Percentiles rank a stretch among this genome's conserved stretches.
These are phyloP conservation scores for Cremastinae sp. DNA, from an alignment of 2,888 invertebrate genomes.

Conservation along the genomic window DNA sequence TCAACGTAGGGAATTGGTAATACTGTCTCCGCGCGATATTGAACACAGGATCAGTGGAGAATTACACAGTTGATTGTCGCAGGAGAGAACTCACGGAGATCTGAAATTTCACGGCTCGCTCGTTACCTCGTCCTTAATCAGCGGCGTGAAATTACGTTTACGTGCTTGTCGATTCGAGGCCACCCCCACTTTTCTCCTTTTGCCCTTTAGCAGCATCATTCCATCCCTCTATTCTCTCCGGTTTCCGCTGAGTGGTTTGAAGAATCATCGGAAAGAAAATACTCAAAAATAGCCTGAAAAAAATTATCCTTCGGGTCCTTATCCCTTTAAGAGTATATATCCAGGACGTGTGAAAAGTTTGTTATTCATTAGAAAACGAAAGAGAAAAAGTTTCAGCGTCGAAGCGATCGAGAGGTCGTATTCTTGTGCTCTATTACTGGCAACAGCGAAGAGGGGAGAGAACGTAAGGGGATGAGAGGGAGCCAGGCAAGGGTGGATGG, in stretches of 20 bases:
- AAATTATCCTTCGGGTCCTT: too few relatives aligned
- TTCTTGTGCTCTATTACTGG: slow-evolving; percentile 65
- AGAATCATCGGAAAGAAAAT: not conserved
- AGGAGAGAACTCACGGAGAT: slow-evolving; percentile 41
- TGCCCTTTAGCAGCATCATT: not conserved
- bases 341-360: slow-evolving; percentile 25
- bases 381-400: slow-evolving; percentile 3
- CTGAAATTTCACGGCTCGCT: slow-evolving; percentile 65
- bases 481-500: slow-evolving; percentile 72
- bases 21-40: slow-evolving; percentile 1
- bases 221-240: not conserved
- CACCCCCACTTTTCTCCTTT: slow-evolving; percentile 15
- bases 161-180: slow-evolving; percentile 60
- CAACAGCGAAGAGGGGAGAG: not conserved
- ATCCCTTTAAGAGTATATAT: not conserved
- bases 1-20: slow-evolving; percentile 11
- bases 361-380: not conserved
- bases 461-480: slow-evolving; percentile 38
- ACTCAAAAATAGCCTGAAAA: too few relatives aligned
- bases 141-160: slow-evolving; percentile 66
- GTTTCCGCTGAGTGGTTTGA: slow-evolving; percentile 23
- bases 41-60: not conserved
- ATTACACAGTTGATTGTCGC: slow-evolving; percentile 32
- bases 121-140: slow-evolving; percentile 66
- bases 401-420: slow-evolving; percentile 51